Conservation (phyloP, 2,113 vertebrate species). For the Seriola aureovittata region DNA sequence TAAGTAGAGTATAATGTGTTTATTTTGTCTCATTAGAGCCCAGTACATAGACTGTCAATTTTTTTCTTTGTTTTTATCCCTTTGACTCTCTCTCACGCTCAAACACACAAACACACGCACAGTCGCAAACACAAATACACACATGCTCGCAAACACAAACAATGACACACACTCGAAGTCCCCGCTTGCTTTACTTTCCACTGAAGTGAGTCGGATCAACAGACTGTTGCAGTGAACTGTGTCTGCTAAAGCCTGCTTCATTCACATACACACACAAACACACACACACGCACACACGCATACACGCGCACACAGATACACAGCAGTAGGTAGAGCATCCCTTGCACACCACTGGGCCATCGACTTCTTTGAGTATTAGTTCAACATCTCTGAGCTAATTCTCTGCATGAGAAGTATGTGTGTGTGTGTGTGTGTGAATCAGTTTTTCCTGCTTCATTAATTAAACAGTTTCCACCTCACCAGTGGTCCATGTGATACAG, state of each 20-base stretch:
- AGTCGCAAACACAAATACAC: background rate
- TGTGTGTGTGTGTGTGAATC: slow-evolving; percentile 16
- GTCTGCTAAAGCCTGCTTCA: slow-evolving; percentile 12
- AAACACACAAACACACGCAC: background rate
- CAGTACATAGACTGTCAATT: background rate
- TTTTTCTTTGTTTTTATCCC: background rate
- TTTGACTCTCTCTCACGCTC: background rate
- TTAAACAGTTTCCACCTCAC: slow-evolving; percentile 35
- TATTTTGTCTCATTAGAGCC: background rate
- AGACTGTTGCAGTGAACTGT: slow-evolving; percentile 38
- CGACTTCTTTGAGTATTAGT: slow-evolving; percentile 22
- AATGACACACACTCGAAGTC: slow-evolving; percentile 14
- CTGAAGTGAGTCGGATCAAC: slow-evolving; percentile 36
- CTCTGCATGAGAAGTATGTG: background rate
- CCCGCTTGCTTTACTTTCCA: slow-evolving; percentile 38
- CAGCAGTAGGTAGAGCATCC: background rate
- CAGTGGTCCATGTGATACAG: slow-evolving; percentile 3
- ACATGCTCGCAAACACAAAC: slow-evolving; percentile 3
- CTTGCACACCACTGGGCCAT: slow-evolving; percentile 26
- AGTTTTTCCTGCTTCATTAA: slow-evolving; percentile 41
- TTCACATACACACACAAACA: slow-evolving; percentile 5
- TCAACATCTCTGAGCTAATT: slow-evolving; percentile 15
- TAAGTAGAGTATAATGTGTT: background rate
- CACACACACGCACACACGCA: slow-evolving; percentile 3
- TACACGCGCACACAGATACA: background rate